Evolutionary conservation across 2,113 vertebrate genomes (phyloP), one percentile per base, ranked within the genome.

Genomic region (Bubo bubo): DNA sequence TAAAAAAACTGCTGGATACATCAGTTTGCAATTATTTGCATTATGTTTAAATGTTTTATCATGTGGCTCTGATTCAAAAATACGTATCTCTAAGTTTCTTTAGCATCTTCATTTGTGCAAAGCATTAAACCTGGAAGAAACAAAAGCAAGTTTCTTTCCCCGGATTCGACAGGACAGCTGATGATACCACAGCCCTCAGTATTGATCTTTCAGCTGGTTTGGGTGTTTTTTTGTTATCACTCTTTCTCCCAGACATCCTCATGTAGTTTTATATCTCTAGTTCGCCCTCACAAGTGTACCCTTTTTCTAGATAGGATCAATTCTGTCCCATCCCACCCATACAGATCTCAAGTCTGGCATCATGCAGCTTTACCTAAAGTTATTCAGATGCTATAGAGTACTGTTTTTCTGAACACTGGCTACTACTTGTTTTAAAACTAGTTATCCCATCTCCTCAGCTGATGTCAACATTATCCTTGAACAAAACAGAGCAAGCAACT

Each of bases 11-110:
- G 95, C 95, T 94, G 74, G 97, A 97, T 98, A 95, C 89, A 96
- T 98, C 96, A 91, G 96, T 96, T 98, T 97, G 96, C 86, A 97
- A 97, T 98, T 98, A 98, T 98, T 98, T 98, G 95, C 95, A 96
- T 98, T 98, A 97, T 97, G 95, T 98, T 98, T 96, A 91, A 97
- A 97, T 97, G 94, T 74, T 98, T 97, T 98, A 83, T 98, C 95
- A 94, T 95, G 88, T 96, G 97, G 90, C 76, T 85, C 75, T 35
- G 90, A 97, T 94, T 97, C 62, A 98, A 95, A 98, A 98, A 47
- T 83, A 93, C 21, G 9, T 94, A 93, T 97, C 83, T 97, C 90
- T 92, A 68, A 91, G 81, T 56, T 90, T 80, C 67, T 75, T 92
- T 80, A 74, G 64, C 26, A 90, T 94, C 58, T 92, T 96, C n/a